A percentile compares a stretch with the other conserved stretches of the same genome.
Evolutionary conservation across 2,888 invertebrate species (phyloP).

Genomic region (Diachrysia chrysitis): DNA sequence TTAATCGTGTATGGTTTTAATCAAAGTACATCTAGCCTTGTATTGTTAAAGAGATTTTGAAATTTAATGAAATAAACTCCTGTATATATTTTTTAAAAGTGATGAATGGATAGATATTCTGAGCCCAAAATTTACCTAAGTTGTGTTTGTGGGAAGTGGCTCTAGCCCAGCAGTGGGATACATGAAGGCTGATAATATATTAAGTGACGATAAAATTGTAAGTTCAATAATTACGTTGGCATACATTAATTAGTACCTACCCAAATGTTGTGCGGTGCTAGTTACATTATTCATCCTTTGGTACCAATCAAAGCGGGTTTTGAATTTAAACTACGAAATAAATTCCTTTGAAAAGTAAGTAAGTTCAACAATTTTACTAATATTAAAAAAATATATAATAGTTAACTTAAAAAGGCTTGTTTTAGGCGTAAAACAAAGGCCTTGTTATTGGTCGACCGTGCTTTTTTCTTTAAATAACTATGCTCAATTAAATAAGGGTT

Average conservation of each 20-base stretch:
- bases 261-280: not conserved
- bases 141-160: too few species aligned
- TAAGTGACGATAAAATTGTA: not conserved
- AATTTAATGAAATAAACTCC: too few species aligned
- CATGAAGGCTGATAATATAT: not conserved
- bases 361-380: not conserved
- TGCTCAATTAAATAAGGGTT: slow-evolving; percentile 4
- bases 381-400: not conserved
- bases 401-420: not conserved
- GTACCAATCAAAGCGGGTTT: not conserved
- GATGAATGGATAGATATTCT: too few species aligned
- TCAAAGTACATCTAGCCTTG: not conserved
- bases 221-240: not conserved
- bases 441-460: not conserved
- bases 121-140: too few species aligned
- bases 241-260: not conserved
- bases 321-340: not conserved
- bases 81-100: too few species aligned
- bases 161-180: not conserved
- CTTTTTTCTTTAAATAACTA: not conserved
- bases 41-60: not conserved
- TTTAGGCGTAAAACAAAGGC: not conserved
- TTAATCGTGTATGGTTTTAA: slow-evolving; percentile 30
- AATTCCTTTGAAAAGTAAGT: not conserved
- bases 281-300: not conserved